phyloP scores from a whole-genome alignment of 1,140 invertebrate genomes.

The Drosophila funebris region DNA sequence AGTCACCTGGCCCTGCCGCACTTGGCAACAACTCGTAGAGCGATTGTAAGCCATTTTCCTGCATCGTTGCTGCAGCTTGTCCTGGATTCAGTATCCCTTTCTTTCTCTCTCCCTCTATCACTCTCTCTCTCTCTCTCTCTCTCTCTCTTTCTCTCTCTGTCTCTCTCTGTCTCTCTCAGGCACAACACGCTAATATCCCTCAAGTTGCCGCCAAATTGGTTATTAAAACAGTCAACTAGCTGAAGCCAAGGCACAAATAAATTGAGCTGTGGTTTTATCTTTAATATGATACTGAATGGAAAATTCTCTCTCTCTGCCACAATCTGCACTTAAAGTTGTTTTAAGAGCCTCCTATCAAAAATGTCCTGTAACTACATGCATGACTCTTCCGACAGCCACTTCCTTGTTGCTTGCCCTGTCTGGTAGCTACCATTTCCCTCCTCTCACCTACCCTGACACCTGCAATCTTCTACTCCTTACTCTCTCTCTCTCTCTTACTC shows the following conservation, averaged over 20 bases:
- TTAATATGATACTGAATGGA: not conserved
- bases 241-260: constrained; percentile 38
- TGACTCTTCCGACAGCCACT: constrained; percentile 3
- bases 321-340: constrained; percentile 7
- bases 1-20: constrained; percentile 13
- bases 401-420: not conserved
- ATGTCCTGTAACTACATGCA: constrained; percentile 16
- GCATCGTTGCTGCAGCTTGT: constrained; percentile 4
- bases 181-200: constrained; percentile 53
- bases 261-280: constrained; percentile 26
- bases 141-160: not conserved
- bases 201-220: constrained; percentile 69
- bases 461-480: not conserved
- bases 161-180: not conserved
- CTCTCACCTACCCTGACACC: too few relatives aligned
- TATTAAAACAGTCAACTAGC: constrained; percentile 73
- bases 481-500: not conserved
- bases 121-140: too few relatives aligned
- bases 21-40: not conserved
- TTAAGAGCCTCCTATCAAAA: constrained; percentile 22
- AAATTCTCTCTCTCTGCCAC: not conserved
- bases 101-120: too few relatives aligned
- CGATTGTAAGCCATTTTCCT: constrained; percentile 8
- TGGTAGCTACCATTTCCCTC: not conserved
- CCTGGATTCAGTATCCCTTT: not conserved